These are phyloP conservation scores for Phyllostomus discolor DNA, from an alignment of 2,113 vertebrate genomes.

Conservation along the genomic window DNA sequence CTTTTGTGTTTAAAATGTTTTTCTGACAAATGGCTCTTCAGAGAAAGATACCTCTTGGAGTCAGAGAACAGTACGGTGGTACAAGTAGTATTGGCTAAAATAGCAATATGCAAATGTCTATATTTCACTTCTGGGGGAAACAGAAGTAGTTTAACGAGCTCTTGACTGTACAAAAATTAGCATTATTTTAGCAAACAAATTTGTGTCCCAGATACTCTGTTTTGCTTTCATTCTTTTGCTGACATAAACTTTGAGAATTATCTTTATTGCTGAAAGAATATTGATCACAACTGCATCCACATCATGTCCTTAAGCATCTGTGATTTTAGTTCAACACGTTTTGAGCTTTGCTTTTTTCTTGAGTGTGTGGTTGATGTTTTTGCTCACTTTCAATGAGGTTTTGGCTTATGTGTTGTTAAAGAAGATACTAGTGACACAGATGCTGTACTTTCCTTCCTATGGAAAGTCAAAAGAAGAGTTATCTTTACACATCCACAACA, in stretches of 20 bases:
- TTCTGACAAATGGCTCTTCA: not conserved
- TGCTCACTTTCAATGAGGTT: not conserved
- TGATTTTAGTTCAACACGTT: not conserved
- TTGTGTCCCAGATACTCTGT: not conserved
- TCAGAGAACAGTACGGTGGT: slow-evolving; percentile 20
- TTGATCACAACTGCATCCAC: not conserved
- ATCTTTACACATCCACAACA: slow-evolving; percentile 53
- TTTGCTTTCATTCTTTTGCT: not conserved
- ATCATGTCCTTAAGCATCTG: not conserved
- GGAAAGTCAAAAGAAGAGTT: slow-evolving; percentile 60
- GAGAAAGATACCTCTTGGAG: slow-evolving; percentile 31
- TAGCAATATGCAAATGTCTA: not conserved
- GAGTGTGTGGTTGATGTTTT: not conserved
- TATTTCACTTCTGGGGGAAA: not conserved
- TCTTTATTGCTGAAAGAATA: slow-evolving; percentile 1
- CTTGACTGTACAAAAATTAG: not conserved
- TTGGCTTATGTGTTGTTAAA: not conserved
- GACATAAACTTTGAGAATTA: not conserved
- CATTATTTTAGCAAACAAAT: slow-evolving; percentile 8
- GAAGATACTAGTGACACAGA: not conserved
- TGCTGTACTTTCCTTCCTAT: not conserved
- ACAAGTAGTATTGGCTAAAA: not conserved
- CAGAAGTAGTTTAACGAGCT: not conserved
- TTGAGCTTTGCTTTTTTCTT: slow-evolving; percentile 16
- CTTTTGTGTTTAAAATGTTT: not conserved